phyloP scores from a whole-genome alignment of 2,797 vertebrate species.

The Chelon labrosus region DNA sequence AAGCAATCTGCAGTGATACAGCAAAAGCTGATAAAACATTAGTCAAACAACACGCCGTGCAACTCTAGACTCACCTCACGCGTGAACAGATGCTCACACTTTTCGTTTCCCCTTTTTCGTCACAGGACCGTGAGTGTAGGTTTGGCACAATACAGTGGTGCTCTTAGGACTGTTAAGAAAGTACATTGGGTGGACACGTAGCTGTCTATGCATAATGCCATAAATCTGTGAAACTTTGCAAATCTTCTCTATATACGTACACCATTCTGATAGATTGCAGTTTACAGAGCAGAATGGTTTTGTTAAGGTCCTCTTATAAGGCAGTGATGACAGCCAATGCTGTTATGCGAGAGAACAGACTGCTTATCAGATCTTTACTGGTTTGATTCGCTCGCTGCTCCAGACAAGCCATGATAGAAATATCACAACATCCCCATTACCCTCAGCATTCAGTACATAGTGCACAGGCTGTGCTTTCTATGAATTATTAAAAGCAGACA shows the following conservation, averaged over 20 bases:
- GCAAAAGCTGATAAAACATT: constrained; percentile 91
- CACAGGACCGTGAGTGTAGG: neutral
- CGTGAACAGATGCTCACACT: constrained; percentile 5
- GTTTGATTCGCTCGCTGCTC: constrained; percentile 70
- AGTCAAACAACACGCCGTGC: constrained; percentile 84
- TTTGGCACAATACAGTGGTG: neutral
- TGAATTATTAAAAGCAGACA: constrained; percentile 84
- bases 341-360: constrained; percentile 70
- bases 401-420: constrained; percentile 83
- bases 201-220: constrained; percentile 17
- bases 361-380: constrained; percentile 75
- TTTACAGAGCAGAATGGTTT: constrained; percentile 55
- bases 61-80: constrained; percentile 32
- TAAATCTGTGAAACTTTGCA: constrained; percentile 34
- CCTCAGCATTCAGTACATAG: constrained; percentile 74
- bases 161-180: constrained; percentile 11
- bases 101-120: neutral
- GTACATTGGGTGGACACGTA: neutral
- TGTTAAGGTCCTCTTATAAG: constrained; percentile 61
- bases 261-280: constrained; percentile 40
- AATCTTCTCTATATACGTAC: constrained; percentile 7
- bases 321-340: constrained; percentile 73
- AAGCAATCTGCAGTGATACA: constrained; percentile 95
- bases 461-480: constrained; percentile 74
- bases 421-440: constrained; percentile 82